Percentiles rank a stretch among this genome's conserved stretches.
These are phyloP conservation scores for Chelon auratus DNA, from an alignment of 2,797 vertebrate genomes.

Conservation along the genomic window DNA sequence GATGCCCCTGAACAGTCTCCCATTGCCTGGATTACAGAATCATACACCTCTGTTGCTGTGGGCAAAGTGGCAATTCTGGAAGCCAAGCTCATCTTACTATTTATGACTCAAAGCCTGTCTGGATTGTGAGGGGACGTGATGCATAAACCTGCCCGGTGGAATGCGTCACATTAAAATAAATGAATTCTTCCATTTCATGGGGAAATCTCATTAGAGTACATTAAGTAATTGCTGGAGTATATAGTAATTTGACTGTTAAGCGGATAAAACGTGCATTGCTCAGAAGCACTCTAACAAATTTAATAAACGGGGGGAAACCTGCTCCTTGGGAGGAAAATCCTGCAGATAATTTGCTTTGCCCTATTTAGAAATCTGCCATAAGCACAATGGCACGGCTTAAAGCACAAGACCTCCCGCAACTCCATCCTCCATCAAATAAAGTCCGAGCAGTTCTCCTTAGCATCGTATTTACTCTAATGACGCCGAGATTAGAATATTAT, in stretches of 20 bases:
- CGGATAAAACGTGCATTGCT: slow-evolving; percentile 87
- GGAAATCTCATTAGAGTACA: slow-evolving; percentile 90
- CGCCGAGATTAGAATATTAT: slow-evolving; percentile 41
- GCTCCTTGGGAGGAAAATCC: slow-evolving; percentile 75
- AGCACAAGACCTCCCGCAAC: slow-evolving; percentile 49
- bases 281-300: slow-evolving; percentile 88
- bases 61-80: slow-evolving; percentile 53
- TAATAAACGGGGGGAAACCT: slow-evolving; percentile 81
- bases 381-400: slow-evolving; percentile 66
- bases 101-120: slow-evolving; percentile 75
- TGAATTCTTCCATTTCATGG: slow-evolving; percentile 86
- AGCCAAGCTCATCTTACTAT: slow-evolving; percentile 73
- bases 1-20: slow-evolving; percentile 53
- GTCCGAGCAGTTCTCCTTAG: slow-evolving; percentile 41
- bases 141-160: slow-evolving; percentile 79
- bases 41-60: slow-evolving; percentile 60
- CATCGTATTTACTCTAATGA: slow-evolving; percentile 54
- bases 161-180: slow-evolving; percentile 87
- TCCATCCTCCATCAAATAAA: slow-evolving; percentile 54
- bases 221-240: slow-evolving; percentile 89
- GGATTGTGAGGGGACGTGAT: slow-evolving; percentile 64
- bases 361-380: slow-evolving; percentile 62
- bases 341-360: slow-evolving; percentile 73
- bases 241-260: slow-evolving; percentile 90
- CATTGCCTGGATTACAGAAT: slow-evolving; percentile 57